Conservation (phyloP, 2,797 vertebrate genomes). For the Thripadectes ignobilis region DNA sequence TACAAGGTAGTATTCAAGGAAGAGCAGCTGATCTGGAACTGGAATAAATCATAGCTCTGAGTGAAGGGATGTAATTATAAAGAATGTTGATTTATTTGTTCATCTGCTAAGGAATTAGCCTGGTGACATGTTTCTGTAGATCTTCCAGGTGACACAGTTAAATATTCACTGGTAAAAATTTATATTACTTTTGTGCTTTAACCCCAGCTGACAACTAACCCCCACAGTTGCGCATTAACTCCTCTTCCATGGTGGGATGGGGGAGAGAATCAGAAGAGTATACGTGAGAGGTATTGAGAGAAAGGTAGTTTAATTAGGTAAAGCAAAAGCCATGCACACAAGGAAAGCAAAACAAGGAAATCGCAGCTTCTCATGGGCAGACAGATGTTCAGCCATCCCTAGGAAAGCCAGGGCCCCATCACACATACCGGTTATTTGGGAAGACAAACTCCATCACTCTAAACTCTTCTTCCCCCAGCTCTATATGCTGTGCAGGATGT, state of each 20-base stretch:
- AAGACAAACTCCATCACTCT: neutral
- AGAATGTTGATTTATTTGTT: slow-evolving; percentile 2
- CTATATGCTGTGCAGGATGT: neutral
- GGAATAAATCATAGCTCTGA: neutral
- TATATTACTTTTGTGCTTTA: neutral
- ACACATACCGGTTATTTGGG: neutral
- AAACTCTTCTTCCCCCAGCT: neutral
- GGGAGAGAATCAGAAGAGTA: neutral
- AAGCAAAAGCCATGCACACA: neutral
- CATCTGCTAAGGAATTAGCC: neutral
- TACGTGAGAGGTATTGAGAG: neutral
- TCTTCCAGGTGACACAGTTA: neutral
- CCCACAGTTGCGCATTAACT: neutral
- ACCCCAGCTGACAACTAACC: neutral
- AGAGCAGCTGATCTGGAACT: neutral
- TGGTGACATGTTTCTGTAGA: neutral
- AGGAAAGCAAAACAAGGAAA: neutral
- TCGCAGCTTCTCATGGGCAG: neutral
- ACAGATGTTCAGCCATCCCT: neutral
- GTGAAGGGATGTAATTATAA: neutral
- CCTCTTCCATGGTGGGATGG: neutral
- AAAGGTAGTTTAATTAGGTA: neutral
- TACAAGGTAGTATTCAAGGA: neutral
- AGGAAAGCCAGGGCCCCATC: neutral
- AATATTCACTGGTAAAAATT: neutral